Evolutionary conservation across 2,113 vertebrate genomes (phyloP).

Genomic region (Oryzias melastigma): DNA sequence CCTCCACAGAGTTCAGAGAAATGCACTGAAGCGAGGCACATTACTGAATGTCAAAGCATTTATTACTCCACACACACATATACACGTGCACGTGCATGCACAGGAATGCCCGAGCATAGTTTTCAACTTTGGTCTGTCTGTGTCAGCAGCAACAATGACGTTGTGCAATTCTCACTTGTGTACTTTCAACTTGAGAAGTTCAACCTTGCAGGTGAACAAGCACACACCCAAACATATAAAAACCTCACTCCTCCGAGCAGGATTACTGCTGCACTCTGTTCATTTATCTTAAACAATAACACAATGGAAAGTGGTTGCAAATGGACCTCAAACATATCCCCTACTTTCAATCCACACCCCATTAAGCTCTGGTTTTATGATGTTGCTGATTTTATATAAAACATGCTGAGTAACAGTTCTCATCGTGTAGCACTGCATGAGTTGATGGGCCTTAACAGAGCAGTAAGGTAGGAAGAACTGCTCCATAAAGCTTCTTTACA

Average conservation of each 20-base stretch:
- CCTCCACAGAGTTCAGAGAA: neutral
- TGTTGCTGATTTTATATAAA: neutral
- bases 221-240: constrained; percentile 9
- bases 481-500: constrained; percentile 10
- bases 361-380: neutral
- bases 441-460: constrained; percentile 7
- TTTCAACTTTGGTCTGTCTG: constrained; percentile 7
- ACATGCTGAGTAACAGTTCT: constrained; percentile 1
- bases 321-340: neutral
- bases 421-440: constrained; percentile 10
- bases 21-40: neutral
- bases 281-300: neutral
- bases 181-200: constrained; percentile 5
- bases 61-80: neutral
- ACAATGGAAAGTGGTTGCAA: neutral
- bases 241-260: neutral
- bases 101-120: neutral
- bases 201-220: neutral
- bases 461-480: constrained; percentile 7
- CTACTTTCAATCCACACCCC: neutral
- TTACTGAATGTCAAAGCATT: neutral
- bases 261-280: neutral
- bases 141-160: neutral
- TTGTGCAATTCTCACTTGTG: constrained; percentile 15
- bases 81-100: neutral